phyloP scores from a whole-genome alignment of 2,888 invertebrate species.

The Macrophya alboannulata region DNA sequence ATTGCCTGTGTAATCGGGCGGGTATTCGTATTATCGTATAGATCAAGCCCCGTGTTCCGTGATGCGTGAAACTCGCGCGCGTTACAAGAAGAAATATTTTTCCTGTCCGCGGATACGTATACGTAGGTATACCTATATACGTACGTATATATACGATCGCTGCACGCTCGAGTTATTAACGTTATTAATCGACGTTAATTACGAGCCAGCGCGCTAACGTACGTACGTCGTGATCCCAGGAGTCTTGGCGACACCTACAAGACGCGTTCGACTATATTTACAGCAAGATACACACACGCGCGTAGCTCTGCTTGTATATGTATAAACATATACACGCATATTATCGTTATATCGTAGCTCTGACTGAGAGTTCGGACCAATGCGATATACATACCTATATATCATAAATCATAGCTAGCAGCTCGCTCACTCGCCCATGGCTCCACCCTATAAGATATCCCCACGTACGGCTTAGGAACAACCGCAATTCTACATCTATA shows the following conservation, averaged over 20 bases:
- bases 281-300: background rate
- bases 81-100: background rate
- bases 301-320: background rate
- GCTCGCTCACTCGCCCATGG: background rate
- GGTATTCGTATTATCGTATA: slow-evolving; percentile 42
- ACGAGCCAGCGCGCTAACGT: slow-evolving; percentile 28
- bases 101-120: slow-evolving; percentile 13
- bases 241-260: slow-evolving; percentile 53
- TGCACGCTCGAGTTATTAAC: slow-evolving; percentile 51
- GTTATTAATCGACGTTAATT: slow-evolving; percentile 56
- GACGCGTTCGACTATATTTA: background rate
- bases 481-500: background rate
- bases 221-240: background rate
- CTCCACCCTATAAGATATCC: slow-evolving; percentile 39
- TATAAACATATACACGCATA: background rate
- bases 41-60: slow-evolving; percentile 46
- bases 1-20: slow-evolving; percentile 36
- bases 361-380: slow-evolving; percentile 44
- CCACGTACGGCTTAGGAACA: background rate
- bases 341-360: no score
- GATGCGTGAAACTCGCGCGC: slow-evolving; percentile 47
- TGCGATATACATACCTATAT: slow-evolving; percentile 34
- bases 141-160: background rate
- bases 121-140: no score
- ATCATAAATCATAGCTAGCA: slow-evolving; percentile 49